A percentile compares a stretch with the other conserved stretches of the same genome.
Evolutionary conservation across 2,888 invertebrate genomes (phyloP).

Genomic region (Orthonychiurus folsomi): DNA sequence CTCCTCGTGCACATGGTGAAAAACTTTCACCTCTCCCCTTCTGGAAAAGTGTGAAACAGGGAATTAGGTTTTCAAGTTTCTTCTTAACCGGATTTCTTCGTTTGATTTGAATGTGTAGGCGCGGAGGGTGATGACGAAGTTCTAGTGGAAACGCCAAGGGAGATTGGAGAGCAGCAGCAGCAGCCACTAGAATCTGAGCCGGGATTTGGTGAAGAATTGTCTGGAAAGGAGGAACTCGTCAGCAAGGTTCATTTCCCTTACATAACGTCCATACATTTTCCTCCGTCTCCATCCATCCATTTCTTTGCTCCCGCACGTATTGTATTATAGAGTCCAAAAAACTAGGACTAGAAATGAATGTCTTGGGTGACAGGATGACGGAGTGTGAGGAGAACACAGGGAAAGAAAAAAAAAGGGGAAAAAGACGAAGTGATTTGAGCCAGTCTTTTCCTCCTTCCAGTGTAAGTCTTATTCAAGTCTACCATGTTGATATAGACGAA

Average conservation of each 20-base stretch:
- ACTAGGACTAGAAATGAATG: background rate
- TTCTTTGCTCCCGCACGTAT: background rate
- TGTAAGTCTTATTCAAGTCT: background rate
- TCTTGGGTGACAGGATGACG: background rate
- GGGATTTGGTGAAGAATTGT: constrained; percentile 1
- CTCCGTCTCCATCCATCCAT: background rate
- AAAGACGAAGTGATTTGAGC: background rate
- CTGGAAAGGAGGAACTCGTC: background rate
- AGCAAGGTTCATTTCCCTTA: background rate
- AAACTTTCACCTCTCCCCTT: no score
- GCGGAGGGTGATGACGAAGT: no score
- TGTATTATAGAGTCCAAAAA: background rate
- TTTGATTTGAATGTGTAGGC: no score
- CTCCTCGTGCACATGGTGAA: no score
- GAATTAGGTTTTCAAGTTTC: no score
- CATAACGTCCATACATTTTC: no score
- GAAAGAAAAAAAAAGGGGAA: background rate
- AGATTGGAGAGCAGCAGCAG: no score
- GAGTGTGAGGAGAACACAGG: background rate
- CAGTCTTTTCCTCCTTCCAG: background rate
- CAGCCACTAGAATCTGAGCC: no score
- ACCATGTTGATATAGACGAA: background rate
- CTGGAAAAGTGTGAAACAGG: no score
- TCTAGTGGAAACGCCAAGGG: no score
- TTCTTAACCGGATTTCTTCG: no score